Percentiles rank a stretch among this genome's conserved stretches.
phyloP scores from a whole-genome alignment of 2,888 invertebrate species.

The Gonocerus acuteangulatus region DNA sequence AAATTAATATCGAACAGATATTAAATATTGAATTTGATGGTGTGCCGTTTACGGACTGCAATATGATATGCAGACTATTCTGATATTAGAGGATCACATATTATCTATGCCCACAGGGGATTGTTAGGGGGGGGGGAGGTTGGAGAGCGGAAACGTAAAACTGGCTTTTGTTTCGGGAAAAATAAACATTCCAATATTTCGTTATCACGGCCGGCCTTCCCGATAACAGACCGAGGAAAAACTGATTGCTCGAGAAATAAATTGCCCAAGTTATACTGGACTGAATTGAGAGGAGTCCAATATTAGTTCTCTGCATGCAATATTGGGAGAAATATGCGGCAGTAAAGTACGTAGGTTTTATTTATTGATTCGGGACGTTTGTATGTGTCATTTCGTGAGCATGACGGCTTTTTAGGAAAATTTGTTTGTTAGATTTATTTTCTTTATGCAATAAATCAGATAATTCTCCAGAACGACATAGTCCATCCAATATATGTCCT shows the following conservation, averaged over 20 bases:
- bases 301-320: conserved; percentile 1
- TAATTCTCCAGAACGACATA: too few species aligned
- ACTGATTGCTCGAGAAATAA: not conserved
- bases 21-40: too few species aligned
- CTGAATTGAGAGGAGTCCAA: not conserved
- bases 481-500: too few species aligned
- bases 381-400: too few species aligned
- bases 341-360: not conserved
- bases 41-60: too few species aligned
- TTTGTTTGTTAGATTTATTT: too few species aligned
- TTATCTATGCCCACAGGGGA: not conserved
- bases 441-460: too few species aligned
- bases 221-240: not conserved
- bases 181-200: conserved; percentile 1
- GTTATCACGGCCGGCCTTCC: not conserved
- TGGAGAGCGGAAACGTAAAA: not conserved
- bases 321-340: not conserved
- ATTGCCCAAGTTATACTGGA: not conserved
- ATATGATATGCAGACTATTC: too few species aligned
- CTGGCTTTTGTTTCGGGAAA: not conserved
- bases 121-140: not conserved
- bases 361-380: not conserved
- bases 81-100: too few species aligned
- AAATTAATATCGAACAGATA: too few species aligned
- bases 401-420: too few species aligned